Percentiles rank a stretch among this genome's conserved stretches.
These are phyloP conservation scores for Limnothrissa miodon DNA, from an alignment of 2,113 vertebrate species.

Conservation along the genomic window DNA sequence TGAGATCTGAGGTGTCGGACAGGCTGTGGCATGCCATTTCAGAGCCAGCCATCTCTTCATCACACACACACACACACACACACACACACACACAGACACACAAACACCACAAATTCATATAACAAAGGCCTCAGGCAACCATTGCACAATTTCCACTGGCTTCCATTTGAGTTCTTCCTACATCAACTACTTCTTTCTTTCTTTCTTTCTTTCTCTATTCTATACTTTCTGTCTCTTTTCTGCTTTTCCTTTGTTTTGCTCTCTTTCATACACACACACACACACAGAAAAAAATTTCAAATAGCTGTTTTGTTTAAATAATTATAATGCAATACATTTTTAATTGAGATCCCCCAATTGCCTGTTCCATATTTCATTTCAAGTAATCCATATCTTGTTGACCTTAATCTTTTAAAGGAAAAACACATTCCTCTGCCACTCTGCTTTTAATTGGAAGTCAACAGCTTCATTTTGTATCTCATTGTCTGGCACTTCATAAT, in stretches of 20 bases:
- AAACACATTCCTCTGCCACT: not conserved
- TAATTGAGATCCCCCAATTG: not conserved
- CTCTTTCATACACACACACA: not conserved
- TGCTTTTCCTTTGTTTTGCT: not conserved
- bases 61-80: constrained; percentile 2
- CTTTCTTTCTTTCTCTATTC: not conserved
- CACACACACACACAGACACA: not conserved
- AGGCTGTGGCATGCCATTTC: constrained; percentile 15
- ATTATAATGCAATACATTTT: not conserved
- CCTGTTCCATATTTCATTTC: not conserved
- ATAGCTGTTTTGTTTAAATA: not conserved
- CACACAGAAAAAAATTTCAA: not conserved
- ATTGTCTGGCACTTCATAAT: not conserved
- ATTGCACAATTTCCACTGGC: not conserved
- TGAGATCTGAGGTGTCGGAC: constrained; percentile 3
- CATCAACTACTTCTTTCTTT: not conserved
- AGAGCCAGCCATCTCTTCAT: constrained; percentile 1
- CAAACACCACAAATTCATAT: not conserved
- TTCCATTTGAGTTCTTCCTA: not conserved
- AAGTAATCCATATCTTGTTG: not conserved
- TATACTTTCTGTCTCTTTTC: not conserved
- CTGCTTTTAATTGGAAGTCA: not conserved
- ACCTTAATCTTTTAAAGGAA: not conserved
- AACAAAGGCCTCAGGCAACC: not conserved
- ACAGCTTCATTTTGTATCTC: not conserved